Evolutionary conservation across 2,113 vertebrate genomes (phyloP).

Genomic region (Epinephelus lanceolatus): DNA sequence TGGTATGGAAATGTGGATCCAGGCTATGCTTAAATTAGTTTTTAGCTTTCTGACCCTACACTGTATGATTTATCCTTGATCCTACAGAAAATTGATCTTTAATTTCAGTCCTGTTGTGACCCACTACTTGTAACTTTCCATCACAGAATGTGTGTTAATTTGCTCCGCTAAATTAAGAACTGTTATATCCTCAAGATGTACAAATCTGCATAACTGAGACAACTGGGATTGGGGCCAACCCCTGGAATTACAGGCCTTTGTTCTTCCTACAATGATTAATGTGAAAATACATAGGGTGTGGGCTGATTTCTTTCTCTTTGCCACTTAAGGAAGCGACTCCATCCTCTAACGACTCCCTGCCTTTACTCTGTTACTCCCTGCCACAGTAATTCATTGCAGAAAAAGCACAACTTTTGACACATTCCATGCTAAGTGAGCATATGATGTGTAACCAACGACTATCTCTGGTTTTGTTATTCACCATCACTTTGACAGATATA

Average conservation of each 20-base stretch:
- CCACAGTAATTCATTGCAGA: conserved; percentile 21
- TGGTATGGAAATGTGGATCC: conserved; percentile 8
- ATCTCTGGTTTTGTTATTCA: conserved; percentile 29
- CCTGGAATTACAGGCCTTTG: conserved; percentile 23
- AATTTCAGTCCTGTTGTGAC: neutral
- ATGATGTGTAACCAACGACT: neutral
- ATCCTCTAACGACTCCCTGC: neutral
- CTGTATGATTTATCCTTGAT: neutral
- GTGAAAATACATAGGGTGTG: conserved; percentile 45
- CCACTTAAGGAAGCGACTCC: conserved; percentile 43
- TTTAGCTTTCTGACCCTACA: neutral
- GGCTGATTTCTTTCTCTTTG: conserved; percentile 27
- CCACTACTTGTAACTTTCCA: neutral
- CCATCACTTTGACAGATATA: conserved; percentile 23
- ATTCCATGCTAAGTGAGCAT: conserved; percentile 8
- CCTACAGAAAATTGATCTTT: neutral
- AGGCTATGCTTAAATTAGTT: neutral
- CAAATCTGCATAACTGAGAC: conserved; percentile 15
- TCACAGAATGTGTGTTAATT: neutral
- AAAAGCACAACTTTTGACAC: conserved; percentile 38
- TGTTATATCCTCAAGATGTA: neutral
- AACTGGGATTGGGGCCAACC: neutral
- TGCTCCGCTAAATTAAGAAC: conserved; percentile 9
- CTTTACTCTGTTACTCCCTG: conserved; percentile 25
- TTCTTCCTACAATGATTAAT: conserved; percentile 35